Conservation (phyloP, 2,113 vertebrate species). For the Turnix velox region DNA sequence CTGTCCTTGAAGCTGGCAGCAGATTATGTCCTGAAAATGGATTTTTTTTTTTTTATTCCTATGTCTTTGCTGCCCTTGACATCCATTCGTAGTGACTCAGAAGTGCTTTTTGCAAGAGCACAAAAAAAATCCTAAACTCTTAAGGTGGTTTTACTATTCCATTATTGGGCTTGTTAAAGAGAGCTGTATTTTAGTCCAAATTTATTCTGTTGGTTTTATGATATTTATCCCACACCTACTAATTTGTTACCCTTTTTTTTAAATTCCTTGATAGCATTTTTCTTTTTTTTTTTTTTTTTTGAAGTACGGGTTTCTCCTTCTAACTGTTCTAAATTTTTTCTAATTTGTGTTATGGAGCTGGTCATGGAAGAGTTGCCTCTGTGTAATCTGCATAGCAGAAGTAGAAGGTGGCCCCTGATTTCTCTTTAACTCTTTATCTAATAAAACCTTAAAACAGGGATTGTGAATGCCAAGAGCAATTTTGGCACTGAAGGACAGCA, state of each 20-base stretch:
- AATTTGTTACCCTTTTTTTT: neutral
- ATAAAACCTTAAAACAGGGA: neutral
- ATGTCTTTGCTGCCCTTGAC: neutral
- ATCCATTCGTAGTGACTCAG: neutral
- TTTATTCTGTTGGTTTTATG: neutral
- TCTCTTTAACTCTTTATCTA: neutral
- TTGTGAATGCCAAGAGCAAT: neutral
- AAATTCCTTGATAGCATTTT: neutral
- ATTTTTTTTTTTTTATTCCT: neutral
- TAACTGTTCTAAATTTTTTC: neutral
- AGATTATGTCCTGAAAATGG: neutral
- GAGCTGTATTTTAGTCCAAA: neutral
- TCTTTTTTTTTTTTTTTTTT: neutral
- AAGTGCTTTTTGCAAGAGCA: neutral
- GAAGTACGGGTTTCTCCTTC: neutral
- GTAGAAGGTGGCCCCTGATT: neutral
- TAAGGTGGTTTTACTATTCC: neutral
- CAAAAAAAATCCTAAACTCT: neutral
- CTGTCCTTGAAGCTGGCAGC: neutral
- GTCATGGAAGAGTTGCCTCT: neutral
- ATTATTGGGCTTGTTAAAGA: neutral
- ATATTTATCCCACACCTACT: neutral
- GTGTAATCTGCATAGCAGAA: neutral
- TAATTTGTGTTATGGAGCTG: neutral
- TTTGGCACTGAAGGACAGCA: neutral